phyloP scores from a whole-genome alignment of 2,113 vertebrate genomes.

The Podarcis cretensis region DNA sequence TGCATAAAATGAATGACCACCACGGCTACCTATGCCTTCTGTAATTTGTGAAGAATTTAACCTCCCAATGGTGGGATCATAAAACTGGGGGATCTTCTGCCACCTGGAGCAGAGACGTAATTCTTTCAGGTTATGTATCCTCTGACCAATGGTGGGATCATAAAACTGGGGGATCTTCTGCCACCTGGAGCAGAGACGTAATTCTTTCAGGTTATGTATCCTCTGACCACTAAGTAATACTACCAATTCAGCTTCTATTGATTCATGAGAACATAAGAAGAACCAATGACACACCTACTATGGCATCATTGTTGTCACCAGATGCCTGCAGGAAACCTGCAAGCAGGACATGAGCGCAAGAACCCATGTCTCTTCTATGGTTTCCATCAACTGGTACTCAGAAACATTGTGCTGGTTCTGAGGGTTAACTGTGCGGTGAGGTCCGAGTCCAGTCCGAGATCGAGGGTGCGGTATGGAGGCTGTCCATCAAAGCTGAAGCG shows the following conservation, averaged over 20 bases:
- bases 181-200: not conserved
- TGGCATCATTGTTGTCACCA: too few relatives aligned
- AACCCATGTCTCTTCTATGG: too few relatives aligned
- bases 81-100: not conserved
- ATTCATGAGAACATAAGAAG: not conserved
- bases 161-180: not conserved
- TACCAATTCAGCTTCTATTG: too few relatives aligned
- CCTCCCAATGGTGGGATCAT: not conserved
- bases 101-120: not conserved
- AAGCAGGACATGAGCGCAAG: too few relatives aligned
- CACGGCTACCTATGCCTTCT: not conserved
- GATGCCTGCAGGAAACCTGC: too few relatives aligned
- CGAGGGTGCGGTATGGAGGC: too few relatives aligned
- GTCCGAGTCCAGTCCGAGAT: too few relatives aligned
- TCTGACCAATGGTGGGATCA: not conserved
- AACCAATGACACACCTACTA: too few relatives aligned
- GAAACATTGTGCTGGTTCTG: too few relatives aligned
- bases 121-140: not conserved
- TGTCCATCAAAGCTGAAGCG: too few relatives aligned
- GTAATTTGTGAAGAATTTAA: not conserved
- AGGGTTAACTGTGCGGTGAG: too few relatives aligned
- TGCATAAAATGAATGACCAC: not conserved
- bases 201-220: not conserved
- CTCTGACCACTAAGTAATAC: not conserved
- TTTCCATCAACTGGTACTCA: too few relatives aligned